phyloP scores from a whole-genome alignment of 2,888 invertebrate genomes.

The Syrphus vitripennis region DNA sequence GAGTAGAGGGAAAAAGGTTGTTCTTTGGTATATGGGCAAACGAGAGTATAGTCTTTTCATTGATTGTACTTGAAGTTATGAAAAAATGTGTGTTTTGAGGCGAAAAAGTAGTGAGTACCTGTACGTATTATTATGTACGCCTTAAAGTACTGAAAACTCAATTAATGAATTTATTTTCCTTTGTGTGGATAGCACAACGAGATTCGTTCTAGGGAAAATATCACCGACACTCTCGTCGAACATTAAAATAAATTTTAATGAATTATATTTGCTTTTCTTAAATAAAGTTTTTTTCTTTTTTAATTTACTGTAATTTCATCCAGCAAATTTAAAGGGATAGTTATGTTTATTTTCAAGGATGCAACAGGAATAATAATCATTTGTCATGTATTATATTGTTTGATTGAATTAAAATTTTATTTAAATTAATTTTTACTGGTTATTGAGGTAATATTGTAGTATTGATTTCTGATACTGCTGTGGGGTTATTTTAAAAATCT shows the following conservation, averaged over 20 bases:
- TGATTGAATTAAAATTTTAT: background rate
- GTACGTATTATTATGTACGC: no score
- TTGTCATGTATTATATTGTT: background rate
- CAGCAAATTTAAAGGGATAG: background rate
- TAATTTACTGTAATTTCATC: background rate
- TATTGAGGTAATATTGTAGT: no score
- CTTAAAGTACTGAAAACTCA: background rate
- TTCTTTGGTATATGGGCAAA: background rate
- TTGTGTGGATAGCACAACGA: background rate
- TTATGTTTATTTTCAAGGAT: background rate
- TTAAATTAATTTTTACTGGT: background rate
- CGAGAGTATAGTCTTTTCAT: background rate
- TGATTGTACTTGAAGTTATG: background rate
- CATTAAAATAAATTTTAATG: slow-evolving; percentile 50
- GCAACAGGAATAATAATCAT: background rate
- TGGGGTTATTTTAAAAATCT: no score
- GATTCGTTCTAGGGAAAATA: background rate
- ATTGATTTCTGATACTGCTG: no score
- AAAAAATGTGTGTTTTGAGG: background rate
- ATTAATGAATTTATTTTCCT: background rate
- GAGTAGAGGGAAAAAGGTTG: background rate
- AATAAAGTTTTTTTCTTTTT: background rate
- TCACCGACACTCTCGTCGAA: slow-evolving; percentile 27
- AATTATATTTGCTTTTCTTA: slow-evolving; percentile 6
- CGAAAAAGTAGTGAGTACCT: background rate